Evolutionary conservation across 2,797 vertebrate species (phyloP), one percentile per base, ranked within the genome.

Genomic region (Remorina albescens): DNA sequence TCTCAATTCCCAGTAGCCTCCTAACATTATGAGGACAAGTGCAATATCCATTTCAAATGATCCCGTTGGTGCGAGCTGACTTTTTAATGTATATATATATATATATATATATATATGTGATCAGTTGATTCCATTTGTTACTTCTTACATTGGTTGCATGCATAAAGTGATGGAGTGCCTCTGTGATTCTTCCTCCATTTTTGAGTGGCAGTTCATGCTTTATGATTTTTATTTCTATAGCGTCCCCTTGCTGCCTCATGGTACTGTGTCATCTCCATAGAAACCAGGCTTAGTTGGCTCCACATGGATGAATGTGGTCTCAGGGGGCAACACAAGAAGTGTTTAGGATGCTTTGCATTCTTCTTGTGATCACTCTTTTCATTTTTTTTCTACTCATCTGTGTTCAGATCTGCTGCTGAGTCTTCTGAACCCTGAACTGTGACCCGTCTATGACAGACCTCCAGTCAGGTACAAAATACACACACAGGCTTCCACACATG

Each of bases 331-430:
- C 76, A 30, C 56, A 28, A 62, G 51, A 84, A 78, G 67, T 36
- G 58, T 55, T 64, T 4, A 26, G 67, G 66, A 87, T 91, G 87
- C 84, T 83, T 81, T 39, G 56, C 74, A 82, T 89, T 90, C 78
- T 81, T 88, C 62, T 49, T 51, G 32, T 89, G 50, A 88, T 80
- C 32, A 46, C 74, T 76, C 46, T 59, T 81, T 66, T 30, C 34
- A 61, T 62, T 32, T 70, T 70, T 61, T 26, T 62, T 67, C 49
- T 59, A 44, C 55, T 66, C 36, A 4, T 1, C 21, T 80, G 56
- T 78, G 53, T 74, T 82, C 81, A 91, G 86, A 87, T 91, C 63
- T 88, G 74, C 82, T 76, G 76, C 89, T 87, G 84, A 89, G 83
- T 79, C 73, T 49, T 51, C 74, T 76, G 82, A 89, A 86, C 81